These are phyloP conservation scores for Caranx melampygus DNA, from an alignment of 2,113 vertebrate species.

Conservation along the genomic window DNA sequence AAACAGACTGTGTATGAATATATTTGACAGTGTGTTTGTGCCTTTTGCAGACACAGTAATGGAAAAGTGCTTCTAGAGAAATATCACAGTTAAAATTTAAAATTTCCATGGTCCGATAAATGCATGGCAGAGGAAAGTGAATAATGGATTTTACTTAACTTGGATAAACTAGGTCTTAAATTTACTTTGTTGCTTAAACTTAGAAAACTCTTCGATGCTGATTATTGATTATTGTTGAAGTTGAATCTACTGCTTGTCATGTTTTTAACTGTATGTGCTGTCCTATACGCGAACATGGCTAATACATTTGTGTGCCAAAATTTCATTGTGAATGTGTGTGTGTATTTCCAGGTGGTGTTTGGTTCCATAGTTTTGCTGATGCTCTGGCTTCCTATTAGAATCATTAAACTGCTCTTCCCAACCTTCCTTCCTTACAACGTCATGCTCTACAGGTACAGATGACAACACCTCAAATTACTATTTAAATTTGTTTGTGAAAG, in stretches of 20 bases:
- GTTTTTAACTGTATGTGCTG: neutral
- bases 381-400: constrained; percentile 97
- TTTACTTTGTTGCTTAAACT: neutral
- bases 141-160: neutral
- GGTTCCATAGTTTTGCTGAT: constrained; percentile 97
- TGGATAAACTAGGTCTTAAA: neutral
- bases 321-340: neutral
- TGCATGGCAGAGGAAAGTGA: neutral
- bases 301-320: neutral
- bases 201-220: neutral
- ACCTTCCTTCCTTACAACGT: constrained; percentile 97
- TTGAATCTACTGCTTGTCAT: neutral
- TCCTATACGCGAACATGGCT: neutral
- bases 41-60: neutral
- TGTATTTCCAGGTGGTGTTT: constrained; percentile 90
- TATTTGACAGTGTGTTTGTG: neutral
- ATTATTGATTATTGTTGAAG: neutral
- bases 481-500: neutral
- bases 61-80: neutral
- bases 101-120: neutral
- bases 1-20: neutral
- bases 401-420: constrained; percentile 92
- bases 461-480: neutral
- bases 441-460: constrained; percentile 95
- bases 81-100: neutral